These are phyloP conservation scores for Camponotus fellah DNA, from an alignment of 2,888 invertebrate species.

Conservation along the genomic window DNA sequence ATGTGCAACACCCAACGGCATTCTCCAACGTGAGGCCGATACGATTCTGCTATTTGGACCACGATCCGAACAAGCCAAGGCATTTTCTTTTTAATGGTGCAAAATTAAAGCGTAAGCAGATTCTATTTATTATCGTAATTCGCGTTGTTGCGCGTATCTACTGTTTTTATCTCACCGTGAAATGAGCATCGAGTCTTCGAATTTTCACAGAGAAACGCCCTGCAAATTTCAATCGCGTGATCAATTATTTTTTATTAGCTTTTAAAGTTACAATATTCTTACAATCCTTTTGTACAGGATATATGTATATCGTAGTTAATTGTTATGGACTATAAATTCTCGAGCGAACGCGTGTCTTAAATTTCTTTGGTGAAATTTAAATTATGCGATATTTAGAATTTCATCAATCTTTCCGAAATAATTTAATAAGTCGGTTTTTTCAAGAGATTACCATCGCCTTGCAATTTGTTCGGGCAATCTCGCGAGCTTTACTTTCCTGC, in stretches of 20 bases:
- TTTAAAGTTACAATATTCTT: constrained; percentile 6
- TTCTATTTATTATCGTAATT: constrained; percentile 28
- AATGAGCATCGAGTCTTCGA: background rate
- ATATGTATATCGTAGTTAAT: background rate
- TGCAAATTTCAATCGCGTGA: constrained; percentile 23
- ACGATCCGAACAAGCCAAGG: constrained; percentile 23
- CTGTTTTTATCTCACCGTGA: constrained; percentile 10
- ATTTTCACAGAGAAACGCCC: background rate
- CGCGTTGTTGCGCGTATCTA: background rate
- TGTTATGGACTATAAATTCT: background rate
- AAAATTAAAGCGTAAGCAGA: constrained; percentile 36
- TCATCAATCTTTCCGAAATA: background rate
- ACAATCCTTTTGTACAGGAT: background rate
- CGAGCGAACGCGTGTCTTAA: background rate
- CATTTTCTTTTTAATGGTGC: constrained; percentile 18
- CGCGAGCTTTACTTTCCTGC: constrained; percentile 4
- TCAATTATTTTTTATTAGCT: constrained; percentile 44
- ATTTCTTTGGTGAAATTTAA: background rate
- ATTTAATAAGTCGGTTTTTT: background rate
- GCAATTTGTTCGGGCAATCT: background rate
- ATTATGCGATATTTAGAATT: background rate
- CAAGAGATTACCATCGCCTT: background rate
- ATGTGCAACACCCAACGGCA: constrained; percentile 53
- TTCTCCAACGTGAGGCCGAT: constrained; percentile 45
- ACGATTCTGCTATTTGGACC: constrained; percentile 53